These are phyloP conservation scores for Tetramorium simillimum DNA, from an alignment of 1,140 invertebrate genomes.

Conservation along the genomic window DNA sequence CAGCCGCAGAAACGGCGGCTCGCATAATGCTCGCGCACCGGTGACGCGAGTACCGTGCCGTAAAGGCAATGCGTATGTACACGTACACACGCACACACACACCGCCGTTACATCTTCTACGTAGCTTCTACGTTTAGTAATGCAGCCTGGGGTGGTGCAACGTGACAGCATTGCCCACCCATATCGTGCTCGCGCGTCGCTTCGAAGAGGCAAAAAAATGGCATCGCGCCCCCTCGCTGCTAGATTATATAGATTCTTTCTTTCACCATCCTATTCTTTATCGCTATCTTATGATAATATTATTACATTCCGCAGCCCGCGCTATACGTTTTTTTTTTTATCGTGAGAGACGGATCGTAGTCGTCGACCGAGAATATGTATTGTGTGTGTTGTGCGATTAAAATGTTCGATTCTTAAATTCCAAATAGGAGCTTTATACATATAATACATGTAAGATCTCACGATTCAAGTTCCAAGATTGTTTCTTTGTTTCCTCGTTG, in stretches of 20 bases:
- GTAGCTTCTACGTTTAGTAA: conserved; percentile 62
- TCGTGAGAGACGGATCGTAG: not conserved
- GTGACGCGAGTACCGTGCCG: conserved; percentile 63
- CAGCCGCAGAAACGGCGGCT: conserved; percentile 70
- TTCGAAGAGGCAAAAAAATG: conserved; percentile 56
- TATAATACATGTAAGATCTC: not conserved
- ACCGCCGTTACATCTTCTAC: conserved; percentile 56
- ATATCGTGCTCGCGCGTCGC: conserved; percentile 64
- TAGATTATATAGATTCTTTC: conserved; percentile 73
- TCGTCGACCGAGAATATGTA: not conserved
- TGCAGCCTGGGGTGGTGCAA: conserved; percentile 49
- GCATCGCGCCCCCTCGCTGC: conserved; percentile 53
- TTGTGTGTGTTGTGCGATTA: not conserved
- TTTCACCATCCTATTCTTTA: conserved; percentile 66
- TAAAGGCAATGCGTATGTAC: conserved; percentile 19
- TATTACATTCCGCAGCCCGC: conserved; percentile 54
- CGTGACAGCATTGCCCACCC: conserved; percentile 64
- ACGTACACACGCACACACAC: not conserved
- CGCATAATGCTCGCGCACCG: conserved; percentile 57
- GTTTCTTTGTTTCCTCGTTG: not conserved
- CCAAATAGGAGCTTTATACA: not conserved
- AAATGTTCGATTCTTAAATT: not conserved
- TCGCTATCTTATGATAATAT: conserved; percentile 71
- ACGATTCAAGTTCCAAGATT: not conserved
- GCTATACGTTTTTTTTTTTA: not conserved